Evolutionary conservation across 2,113 vertebrate species (phyloP), one percentile per base, ranked within the genome.

Genomic region (Podarcis muralis): DNA sequence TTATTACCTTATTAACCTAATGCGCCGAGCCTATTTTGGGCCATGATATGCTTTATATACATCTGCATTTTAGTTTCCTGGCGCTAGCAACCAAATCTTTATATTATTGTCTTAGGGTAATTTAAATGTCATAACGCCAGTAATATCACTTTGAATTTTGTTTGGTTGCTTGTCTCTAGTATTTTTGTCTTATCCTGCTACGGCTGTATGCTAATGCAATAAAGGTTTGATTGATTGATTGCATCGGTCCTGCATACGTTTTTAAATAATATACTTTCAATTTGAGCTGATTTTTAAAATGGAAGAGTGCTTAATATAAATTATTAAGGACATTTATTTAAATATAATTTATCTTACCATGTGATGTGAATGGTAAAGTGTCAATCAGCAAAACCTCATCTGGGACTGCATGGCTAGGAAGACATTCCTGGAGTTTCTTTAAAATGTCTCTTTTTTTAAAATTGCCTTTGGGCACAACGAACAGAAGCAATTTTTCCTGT

Each of bases 371-470:
- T 32, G 98, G 97, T 35, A 99, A 93, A 25, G 95, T 90, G 25
- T 97, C 95, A 79, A 99, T 96, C 72, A 96, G 71, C 43, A 99
- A 84, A 90, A 99, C 83, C 3, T 98, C 92, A 96, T 99, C 99
- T 2, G 99, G 99, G 32, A 99, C 15, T 86, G 97, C 96, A 80
- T 98, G 92, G 40, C 93, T 87, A 82, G 98, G 97, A 65, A 99
- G 95, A 86, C 15, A 40, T 66, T 96, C 93, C 88, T 97, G 96
- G 71, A 99, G 94, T 79, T 96, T 96, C 74, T 90, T 92, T 87
- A 97, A 89, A 43, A 97, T 89, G 68, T 94, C 89, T 71, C 88
- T 93, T 85, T 97, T 93, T 37, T 91, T 86, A 68, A 96, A 87
- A 79, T 86, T 65, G 68, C 91, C 95, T 89, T 81, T 93, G 32